Evolutionary conservation across 2,888 invertebrate species (phyloP).

Genomic region (Cactoblastis cactorum): DNA sequence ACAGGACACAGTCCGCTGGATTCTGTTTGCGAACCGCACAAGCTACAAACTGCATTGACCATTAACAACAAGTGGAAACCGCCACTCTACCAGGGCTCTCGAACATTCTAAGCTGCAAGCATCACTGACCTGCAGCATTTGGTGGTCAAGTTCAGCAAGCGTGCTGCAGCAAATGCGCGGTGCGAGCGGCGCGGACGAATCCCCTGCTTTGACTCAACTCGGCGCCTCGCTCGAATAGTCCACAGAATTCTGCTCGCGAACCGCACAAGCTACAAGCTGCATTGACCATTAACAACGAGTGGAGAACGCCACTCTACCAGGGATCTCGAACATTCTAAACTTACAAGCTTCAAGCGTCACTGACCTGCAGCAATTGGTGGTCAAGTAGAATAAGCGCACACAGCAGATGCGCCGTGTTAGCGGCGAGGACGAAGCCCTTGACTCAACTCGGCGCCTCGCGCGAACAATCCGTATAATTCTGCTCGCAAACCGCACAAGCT

Average conservation of each 20-base stretch:
- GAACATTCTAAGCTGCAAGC: too few species aligned
- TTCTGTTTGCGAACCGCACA: constrained; percentile 62
- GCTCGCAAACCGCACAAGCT: too few species aligned
- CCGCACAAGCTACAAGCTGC: constrained; percentile 79
- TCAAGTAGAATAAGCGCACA: constrained; percentile 89
- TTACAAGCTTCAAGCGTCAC: too few species aligned
- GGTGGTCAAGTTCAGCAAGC: constrained; percentile 88
- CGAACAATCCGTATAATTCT: too few species aligned
- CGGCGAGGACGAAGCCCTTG: constrained; percentile 84
- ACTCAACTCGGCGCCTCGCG: constrained; percentile 76
- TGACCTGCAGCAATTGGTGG: constrained; percentile 90
- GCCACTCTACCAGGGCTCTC: too few species aligned
- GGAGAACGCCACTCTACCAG: too few species aligned
- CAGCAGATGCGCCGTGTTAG: constrained; percentile 84
- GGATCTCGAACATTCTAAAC: too few species aligned
- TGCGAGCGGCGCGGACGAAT: constrained; percentile 83
- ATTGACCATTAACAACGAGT: too few species aligned
- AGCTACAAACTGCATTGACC: too few species aligned
- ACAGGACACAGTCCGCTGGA: constrained; percentile 71
- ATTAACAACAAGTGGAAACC: too few species aligned
- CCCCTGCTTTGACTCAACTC: constrained; percentile 80
- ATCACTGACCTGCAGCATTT: constrained; percentile 22
- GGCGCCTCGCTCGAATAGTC: constrained; percentile 80
- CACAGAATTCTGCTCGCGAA: constrained; percentile 64
- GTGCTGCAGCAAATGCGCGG: constrained; percentile 85